Conservation (phyloP, 2,888 invertebrate genomes). For the Parnassius glacialis region DNA sequence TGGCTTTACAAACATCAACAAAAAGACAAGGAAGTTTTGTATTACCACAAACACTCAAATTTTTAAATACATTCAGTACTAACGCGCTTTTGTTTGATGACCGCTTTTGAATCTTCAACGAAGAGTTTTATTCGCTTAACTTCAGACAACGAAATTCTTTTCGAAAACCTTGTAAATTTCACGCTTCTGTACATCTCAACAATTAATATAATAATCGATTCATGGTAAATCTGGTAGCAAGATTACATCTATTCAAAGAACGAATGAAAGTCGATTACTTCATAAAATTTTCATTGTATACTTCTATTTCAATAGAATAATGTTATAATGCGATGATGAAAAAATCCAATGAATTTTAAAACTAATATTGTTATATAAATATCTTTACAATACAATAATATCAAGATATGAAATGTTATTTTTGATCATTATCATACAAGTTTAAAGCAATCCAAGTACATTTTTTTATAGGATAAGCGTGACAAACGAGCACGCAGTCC, state of each 20-base stretch:
- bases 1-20: conserved; percentile 39
- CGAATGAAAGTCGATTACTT: conserved; percentile 17
- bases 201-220: conserved; percentile 44
- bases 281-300: conserved; percentile 12
- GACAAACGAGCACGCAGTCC: too few species aligned
- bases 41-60: not conserved
- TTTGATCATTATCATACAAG: too few species aligned
- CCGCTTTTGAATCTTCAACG: conserved; percentile 1
- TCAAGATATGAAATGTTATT: too few species aligned
- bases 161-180: conserved; percentile 36
- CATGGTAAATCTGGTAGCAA: conserved; percentile 49
- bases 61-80: conserved; percentile 7
- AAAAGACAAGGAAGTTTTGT: conserved; percentile 37
- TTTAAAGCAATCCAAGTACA: not conserved
- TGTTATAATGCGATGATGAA: not conserved
- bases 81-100: conserved; percentile 5
- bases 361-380: too few species aligned
- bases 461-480: too few species aligned
- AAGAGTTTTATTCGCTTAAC: conserved; percentile 5
- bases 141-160: conserved; percentile 13
- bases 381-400: too few species aligned
- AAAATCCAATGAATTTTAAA: not conserved
- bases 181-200: conserved; percentile 52
- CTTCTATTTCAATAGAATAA: conserved; percentile 20
- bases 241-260: conserved; percentile 15